Conservation (phyloP, 2,888 invertebrate species). For the Ceramica pisi region DNA sequence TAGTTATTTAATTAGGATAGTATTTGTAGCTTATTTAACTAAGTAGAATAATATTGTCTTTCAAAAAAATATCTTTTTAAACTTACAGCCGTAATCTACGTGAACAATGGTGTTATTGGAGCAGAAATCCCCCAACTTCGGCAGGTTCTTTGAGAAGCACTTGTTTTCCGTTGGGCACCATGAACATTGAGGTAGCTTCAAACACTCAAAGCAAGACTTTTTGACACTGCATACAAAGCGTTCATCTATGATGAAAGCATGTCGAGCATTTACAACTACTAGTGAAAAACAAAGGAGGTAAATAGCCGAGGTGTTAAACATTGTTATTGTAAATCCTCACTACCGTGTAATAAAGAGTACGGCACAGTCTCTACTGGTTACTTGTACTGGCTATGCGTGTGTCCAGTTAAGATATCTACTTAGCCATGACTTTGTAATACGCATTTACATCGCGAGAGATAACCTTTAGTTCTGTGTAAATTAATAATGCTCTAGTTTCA, state of each 20-base stretch:
- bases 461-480: constrained; percentile 81
- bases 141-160: constrained; percentile 80
- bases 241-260: constrained; percentile 75
- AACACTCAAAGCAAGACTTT: constrained; percentile 80
- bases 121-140: constrained; percentile 72
- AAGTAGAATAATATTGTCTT: constrained; percentile 6
- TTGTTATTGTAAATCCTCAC: constrained; percentile 44
- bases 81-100: constrained; percentile 79
- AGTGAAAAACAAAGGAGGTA: constrained; percentile 61
- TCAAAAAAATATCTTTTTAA: neutral
- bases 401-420: constrained; percentile 70
- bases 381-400: constrained; percentile 17
- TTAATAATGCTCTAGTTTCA: constrained; percentile 65
- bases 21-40: neutral
- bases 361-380: constrained; percentile 15
- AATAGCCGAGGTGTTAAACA: constrained; percentile 58
- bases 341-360: constrained; percentile 20
- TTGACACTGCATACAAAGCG: constrained; percentile 84
- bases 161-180: constrained; percentile 82
- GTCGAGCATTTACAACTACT: constrained; percentile 60
- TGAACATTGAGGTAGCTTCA: constrained; percentile 82
- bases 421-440: constrained; percentile 79
- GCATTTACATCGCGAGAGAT: constrained; percentile 79
- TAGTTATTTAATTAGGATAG: neutral
- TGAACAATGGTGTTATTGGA: constrained; percentile 75